A percentile compares a stretch with the other conserved stretches of the same genome.
Evolutionary conservation across 2,888 invertebrate genomes (phyloP).

Genomic region (Iphiclides podalirius): DNA sequence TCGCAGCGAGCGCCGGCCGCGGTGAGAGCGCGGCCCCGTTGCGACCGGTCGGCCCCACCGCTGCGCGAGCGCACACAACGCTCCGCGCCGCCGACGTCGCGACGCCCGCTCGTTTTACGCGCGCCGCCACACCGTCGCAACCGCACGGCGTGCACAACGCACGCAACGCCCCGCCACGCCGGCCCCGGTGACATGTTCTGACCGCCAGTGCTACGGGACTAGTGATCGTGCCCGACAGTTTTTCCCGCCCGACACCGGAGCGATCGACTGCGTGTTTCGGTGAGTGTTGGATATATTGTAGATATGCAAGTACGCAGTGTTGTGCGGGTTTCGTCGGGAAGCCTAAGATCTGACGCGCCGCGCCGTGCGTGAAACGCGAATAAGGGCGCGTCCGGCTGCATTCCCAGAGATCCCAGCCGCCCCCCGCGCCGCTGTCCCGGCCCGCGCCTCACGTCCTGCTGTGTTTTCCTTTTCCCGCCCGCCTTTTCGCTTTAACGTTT

Average conservation of each 20-base stretch:
- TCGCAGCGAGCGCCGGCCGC: slow-evolving; percentile 58
- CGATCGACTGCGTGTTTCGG: slow-evolving; percentile 15
- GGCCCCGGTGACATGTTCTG: slow-evolving; percentile 44
- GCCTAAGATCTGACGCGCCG: slow-evolving; percentile 56
- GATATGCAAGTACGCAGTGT: slow-evolving; percentile 15
- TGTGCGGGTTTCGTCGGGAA: slow-evolving; percentile 44
- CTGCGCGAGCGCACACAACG: slow-evolving; percentile 43
- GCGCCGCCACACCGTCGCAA: slow-evolving; percentile 51
- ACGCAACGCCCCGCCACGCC: slow-evolving; percentile 21
- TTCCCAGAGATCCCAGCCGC: slow-evolving; percentile 34
- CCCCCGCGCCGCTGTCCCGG: slow-evolving; percentile 33
- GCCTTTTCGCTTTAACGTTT: slow-evolving; percentile 35
- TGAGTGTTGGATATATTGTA: slow-evolving; percentile 10
- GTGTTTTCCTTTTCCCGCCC: slow-evolving; percentile 40
- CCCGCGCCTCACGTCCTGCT: slow-evolving; percentile 25
- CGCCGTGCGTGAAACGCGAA: slow-evolving; percentile 57
- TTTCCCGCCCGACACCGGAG: slow-evolving; percentile 12
- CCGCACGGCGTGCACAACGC: slow-evolving; percentile 38
- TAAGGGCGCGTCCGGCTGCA: slow-evolving; percentile 47
- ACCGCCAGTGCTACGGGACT: slow-evolving; percentile 25
- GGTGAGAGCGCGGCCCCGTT: slow-evolving; percentile 77
- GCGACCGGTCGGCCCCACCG: slow-evolving; percentile 78
- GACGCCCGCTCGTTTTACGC: slow-evolving; percentile 66
- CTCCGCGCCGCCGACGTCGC: slow-evolving; percentile 76
- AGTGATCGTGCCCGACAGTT: slow-evolving; percentile 16